Evolutionary conservation across 2,113 vertebrate genomes (phyloP).

Genomic region (Microcebus ravelobensis): DNA sequence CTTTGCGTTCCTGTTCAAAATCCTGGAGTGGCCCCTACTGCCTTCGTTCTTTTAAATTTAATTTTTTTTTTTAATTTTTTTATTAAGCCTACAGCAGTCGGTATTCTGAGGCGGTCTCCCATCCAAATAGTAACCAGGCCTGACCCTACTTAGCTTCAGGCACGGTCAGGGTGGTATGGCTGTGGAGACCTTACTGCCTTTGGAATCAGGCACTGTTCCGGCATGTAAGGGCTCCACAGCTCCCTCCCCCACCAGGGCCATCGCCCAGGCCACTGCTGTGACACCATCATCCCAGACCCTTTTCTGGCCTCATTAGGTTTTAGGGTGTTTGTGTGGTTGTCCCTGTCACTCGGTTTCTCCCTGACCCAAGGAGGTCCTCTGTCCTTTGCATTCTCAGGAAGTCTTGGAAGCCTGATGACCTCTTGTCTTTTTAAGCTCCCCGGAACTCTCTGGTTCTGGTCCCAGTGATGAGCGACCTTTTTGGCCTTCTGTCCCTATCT

Average conservation of each 20-base stretch:
- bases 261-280: background rate
- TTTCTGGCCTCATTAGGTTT: background rate
- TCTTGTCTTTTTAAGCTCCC: background rate
- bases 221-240: background rate
- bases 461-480: background rate
- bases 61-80: too few relatives aligned
- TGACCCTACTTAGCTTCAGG: too few relatives aligned
- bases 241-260: background rate
- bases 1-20: background rate
- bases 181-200: background rate
- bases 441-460: background rate
- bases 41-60: background rate
- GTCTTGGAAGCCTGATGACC: background rate
- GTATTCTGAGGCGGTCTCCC: too few relatives aligned
- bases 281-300: too few relatives aligned
- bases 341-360: accelerated
- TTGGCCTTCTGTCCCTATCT: background rate
- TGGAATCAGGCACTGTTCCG: background rate
- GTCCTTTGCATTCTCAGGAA: background rate
- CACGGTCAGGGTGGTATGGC: too few relatives aligned
- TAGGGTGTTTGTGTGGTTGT: background rate
- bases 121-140: too few relatives aligned
- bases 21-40: background rate
- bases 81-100: too few relatives aligned
- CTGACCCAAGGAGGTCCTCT: background rate